Conservation (phyloP, 2,113 vertebrate genomes). For the Tragulus kanchil region DNA sequence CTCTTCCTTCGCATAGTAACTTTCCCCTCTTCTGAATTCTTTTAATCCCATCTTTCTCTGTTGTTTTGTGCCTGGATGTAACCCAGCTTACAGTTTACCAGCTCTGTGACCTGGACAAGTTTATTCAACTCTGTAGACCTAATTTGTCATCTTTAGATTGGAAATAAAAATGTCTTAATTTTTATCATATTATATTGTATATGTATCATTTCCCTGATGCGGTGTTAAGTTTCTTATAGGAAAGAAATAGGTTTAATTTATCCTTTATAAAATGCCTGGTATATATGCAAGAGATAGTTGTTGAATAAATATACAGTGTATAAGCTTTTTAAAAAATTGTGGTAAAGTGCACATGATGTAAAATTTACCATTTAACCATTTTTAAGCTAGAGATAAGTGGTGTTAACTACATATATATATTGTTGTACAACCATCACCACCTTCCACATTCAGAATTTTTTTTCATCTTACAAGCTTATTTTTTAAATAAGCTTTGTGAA, state of each 20-base stretch:
- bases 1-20: not conserved
- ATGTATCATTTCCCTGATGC: not conserved
- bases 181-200: not conserved
- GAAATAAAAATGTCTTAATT: conserved; percentile 32
- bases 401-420: not conserved
- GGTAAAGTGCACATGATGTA: not conserved
- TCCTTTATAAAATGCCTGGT: not conserved
- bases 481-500: conserved; percentile 32
- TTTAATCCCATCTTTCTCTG: not conserved
- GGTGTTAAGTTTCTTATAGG: not conserved
- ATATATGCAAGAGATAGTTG: conserved; percentile 22
- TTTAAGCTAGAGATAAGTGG: not conserved
- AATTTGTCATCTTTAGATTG: conserved; percentile 53
- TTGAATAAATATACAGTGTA: conserved; percentile 12
- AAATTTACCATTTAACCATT: not conserved
- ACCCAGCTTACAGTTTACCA: not conserved
- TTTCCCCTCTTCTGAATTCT: not conserved
- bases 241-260: not conserved
- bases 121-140: conserved; percentile 2
- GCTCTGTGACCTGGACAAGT: not conserved
- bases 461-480: conserved; percentile 29
- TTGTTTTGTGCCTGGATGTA: not conserved
- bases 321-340: not conserved
- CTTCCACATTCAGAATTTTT: not conserved
- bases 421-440: not conserved